Conservation (phyloP, 2,888 invertebrate genomes). For the Atethmia centrago region DNA sequence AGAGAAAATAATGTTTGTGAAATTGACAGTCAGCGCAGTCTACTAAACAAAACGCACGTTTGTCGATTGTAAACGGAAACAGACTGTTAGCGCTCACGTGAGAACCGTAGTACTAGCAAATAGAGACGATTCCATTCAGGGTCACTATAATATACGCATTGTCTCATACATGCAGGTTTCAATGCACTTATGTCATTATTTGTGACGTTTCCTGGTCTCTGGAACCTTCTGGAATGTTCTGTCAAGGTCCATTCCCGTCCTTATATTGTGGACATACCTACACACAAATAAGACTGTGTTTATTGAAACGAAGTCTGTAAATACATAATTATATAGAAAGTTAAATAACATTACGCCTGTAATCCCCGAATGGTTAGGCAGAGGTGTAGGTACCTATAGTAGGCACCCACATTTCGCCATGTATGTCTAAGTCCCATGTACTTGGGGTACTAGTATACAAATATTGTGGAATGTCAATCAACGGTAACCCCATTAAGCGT, state of each 20-base stretch:
- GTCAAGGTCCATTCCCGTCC: not conserved
- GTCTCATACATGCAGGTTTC: conserved; percentile 20
- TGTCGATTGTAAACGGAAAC: conserved; percentile 53
- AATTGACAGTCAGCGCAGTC: not conserved
- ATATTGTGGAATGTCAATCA: not conserved
- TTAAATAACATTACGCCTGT: too few relatives aligned
- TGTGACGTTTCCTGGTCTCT: conserved; percentile 21
- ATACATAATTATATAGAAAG: too few relatives aligned
- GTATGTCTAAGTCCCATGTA: too few relatives aligned
- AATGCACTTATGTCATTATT: conserved; percentile 31
- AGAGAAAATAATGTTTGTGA: not conserved
- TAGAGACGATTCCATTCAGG: conserved; percentile 46
- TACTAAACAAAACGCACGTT: conserved; percentile 43
- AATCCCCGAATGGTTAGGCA: too few relatives aligned
- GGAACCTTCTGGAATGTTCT: conserved; percentile 11
- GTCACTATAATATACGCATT: conserved; percentile 36
- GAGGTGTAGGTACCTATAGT: too few relatives aligned
- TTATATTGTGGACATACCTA: not conserved
- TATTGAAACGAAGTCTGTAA: not conserved
- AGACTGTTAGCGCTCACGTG: conserved; percentile 57
- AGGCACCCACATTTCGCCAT: too few relatives aligned
- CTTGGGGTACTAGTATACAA: too few relatives aligned
- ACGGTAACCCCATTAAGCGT: too few relatives aligned
- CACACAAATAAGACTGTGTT: not conserved
- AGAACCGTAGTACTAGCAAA: conserved; percentile 51